Evolutionary conservation across 2,797 vertebrate genomes (phyloP), one percentile per base, ranked within the genome.

Genomic region (Anabacerthia variegaticeps): DNA sequence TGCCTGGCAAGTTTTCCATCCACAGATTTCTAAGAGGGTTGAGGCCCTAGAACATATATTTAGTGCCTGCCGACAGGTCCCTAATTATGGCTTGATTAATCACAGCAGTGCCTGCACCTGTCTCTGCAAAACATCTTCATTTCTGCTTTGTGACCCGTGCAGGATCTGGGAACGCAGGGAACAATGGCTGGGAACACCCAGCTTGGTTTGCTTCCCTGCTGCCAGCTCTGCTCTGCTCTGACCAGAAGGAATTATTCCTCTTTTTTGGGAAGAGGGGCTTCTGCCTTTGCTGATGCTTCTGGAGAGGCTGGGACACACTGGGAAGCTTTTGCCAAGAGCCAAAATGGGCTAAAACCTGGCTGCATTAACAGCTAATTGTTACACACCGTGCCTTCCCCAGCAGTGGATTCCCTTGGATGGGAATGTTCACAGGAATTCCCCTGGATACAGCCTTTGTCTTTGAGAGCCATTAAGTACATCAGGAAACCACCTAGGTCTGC

Each of bases 41-140:
- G 94, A 95, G 96, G 92, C 92, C 91, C 92, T 79, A 81, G 88
- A 93, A 96, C 84, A 91, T 96, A 93, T 93, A 97, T 97, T 97
- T 97, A 97, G 88, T 46, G 95, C 71, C 69, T 95, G 92, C 93
- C 22, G 83, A 96, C 96, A 97, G 93, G 90, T 94, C 96, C 73
- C 93, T 97, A 97, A 97, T 97, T 97, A 97, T 79, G 87, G 51
- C 91, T 96, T 97, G 96, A 97, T 97, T 96, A 97, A 97, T 97
- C 95, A 93, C 93, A 94, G 90, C 94, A 77, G 88, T 92, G 96
- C 79, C 92, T 97, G 96, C 97, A 97, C 96, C 97, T 97, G 96
- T 79, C 92, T 95, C 77, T 88, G 92, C 80, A 95, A 92, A 97
- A 96, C 94, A 88, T 91, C 93, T 96, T 95, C 94, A 95, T 94